Percentiles rank a stretch among this genome's conserved stretches.
These are phyloP conservation scores for Dolichallabes microphthalmus DNA, from an alignment of 2,113 vertebrate species.

Conservation along the genomic window DNA sequence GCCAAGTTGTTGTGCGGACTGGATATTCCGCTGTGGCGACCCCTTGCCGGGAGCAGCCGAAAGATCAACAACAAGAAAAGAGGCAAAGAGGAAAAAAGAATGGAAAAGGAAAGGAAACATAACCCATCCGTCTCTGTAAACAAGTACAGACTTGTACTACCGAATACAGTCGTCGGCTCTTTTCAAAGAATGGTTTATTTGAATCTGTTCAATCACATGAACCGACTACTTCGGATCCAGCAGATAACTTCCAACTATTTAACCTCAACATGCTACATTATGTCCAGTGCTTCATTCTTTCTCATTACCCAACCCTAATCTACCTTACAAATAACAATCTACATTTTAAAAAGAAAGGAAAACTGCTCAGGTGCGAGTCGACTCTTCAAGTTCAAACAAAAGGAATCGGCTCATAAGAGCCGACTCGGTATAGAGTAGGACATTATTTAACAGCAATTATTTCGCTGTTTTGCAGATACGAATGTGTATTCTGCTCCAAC, in stretches of 20 bases:
- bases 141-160: not conserved
- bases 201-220: not conserved
- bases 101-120: not conserved
- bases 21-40: too few relatives aligned
- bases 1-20: too few relatives aligned
- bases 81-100: not conserved
- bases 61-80: too few relatives aligned
- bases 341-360: not conserved
- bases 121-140: not conserved
- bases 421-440: not conserved
- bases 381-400: not conserved
- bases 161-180: too few relatives aligned
- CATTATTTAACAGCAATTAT: not conserved
- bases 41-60: too few relatives aligned
- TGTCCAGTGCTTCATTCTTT: not conserved
- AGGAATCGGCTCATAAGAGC: not conserved
- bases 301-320: too few relatives aligned
- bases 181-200: not conserved
- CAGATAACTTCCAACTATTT: not conserved
- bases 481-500: too few relatives aligned
- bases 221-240: not conserved
- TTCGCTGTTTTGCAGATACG: not conserved
- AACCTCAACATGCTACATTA: not conserved
- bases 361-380: not conserved
- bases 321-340: not conserved